Evolutionary conservation across 2,888 invertebrate genomes (phyloP).

Genomic region (Drosophila anomalipes): DNA sequence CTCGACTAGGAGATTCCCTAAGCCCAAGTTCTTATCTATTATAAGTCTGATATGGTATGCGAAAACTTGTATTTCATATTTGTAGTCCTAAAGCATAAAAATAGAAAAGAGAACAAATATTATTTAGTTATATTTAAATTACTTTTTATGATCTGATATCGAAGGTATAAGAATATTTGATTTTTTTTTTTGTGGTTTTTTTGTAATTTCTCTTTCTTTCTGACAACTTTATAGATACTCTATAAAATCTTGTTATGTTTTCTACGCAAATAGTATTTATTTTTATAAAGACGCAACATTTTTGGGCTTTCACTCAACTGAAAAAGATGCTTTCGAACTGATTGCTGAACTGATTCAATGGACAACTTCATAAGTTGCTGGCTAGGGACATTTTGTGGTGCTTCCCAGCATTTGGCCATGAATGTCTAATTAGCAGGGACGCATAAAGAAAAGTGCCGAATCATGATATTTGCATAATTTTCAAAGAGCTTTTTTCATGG

Average conservation of each 20-base stretch:
- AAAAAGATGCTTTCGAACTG: neutral
- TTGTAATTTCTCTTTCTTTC: neutral
- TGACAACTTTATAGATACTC: neutral
- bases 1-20: neutral
- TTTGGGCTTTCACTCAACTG: neutral
- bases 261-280: neutral
- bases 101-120: neutral
- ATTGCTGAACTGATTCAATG: slow-evolving; percentile 4
- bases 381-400: slow-evolving; percentile 2
- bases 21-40: neutral
- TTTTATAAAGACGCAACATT: neutral
- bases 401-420: slow-evolving; percentile 42
- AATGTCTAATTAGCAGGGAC: slow-evolving; percentile 66
- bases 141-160: neutral
- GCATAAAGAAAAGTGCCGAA: slow-evolving; percentile 62
- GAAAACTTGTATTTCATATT: neutral
- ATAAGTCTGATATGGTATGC: neutral
- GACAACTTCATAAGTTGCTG: neutral
- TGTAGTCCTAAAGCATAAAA: neutral
- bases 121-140: neutral
- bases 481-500: slow-evolving; percentile 50
- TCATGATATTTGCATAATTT: slow-evolving; percentile 76
- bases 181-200: too few relatives aligned
- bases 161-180: too few relatives aligned
- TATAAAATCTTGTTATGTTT: neutral